Evolutionary conservation across 2,113 vertebrate genomes (phyloP).

Genomic region (Scytalopus superciliaris): DNA sequence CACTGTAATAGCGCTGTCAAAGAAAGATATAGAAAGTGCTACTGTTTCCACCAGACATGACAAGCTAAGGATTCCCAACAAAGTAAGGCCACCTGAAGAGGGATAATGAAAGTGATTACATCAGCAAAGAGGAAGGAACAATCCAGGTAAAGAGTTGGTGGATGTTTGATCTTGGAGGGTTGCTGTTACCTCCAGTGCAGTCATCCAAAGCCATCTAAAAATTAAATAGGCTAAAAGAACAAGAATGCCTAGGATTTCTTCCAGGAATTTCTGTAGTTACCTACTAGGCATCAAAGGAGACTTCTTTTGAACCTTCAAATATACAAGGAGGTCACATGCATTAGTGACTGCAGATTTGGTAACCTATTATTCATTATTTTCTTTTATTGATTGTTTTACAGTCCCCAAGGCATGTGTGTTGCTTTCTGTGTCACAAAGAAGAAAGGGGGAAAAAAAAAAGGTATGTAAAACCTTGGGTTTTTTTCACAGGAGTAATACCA

Average conservation of each 20-base stretch:
- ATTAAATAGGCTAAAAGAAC: constrained; percentile 70
- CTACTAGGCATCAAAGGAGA: constrained; percentile 55
- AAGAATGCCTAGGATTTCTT: constrained; percentile 67
- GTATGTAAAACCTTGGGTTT: not conserved
- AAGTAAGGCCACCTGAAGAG: constrained; percentile 63
- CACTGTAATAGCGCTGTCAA: constrained; percentile 61
- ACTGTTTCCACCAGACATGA: constrained; percentile 59
- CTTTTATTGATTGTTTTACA: constrained; percentile 61
- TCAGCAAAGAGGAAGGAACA: constrained; percentile 69
- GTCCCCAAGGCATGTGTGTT: not conserved
- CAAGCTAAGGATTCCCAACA: constrained; percentile 67
- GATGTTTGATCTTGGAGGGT: constrained; percentile 67
- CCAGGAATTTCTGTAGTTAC: constrained; percentile 60
- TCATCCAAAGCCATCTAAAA: constrained; percentile 63
- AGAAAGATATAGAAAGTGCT: constrained; percentile 65
- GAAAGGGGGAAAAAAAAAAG: not conserved
- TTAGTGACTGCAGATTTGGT: constrained; percentile 30
- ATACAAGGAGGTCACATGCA: constrained; percentile 60
- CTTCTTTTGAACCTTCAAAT: constrained; percentile 67
- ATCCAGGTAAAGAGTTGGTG: constrained; percentile 65
- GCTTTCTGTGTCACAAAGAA: not conserved
- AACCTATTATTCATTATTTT: constrained; percentile 61
- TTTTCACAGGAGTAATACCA: not conserved
- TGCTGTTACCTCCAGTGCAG: constrained; percentile 69
- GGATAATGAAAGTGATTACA: constrained; percentile 70